Percentiles rank a stretch among this genome's conserved stretches.
phyloP scores from a whole-genome alignment of 30 jellyfish, hydroid and myxozoan genomes.

The Turritopsis rubra region DNA sequence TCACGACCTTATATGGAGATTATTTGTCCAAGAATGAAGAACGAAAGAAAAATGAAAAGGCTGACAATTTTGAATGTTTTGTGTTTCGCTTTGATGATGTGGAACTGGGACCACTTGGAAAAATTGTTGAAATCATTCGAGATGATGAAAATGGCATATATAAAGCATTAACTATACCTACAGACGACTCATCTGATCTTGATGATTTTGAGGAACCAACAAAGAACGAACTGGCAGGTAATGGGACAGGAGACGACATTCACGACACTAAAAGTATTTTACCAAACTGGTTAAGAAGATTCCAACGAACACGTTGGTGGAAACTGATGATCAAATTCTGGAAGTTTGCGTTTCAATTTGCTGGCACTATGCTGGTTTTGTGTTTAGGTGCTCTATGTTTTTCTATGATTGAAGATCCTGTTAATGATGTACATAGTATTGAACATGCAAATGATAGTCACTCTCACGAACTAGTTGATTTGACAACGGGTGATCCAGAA shows the following conservation, averaged over 20 bases:
- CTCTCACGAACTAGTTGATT: background rate
- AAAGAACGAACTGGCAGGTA: background rate
- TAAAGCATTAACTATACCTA: background rate
- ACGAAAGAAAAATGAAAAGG: background rate
- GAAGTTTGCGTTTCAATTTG: constrained; percentile 4
- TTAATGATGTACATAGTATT: background rate
- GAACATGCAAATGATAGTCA: background rate
- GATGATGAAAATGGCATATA: background rate
- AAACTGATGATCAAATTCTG: background rate
- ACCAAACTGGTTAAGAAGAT: background rate
- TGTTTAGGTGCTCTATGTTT: constrained; percentile 8
- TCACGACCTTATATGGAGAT: background rate
- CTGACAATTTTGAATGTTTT: background rate
- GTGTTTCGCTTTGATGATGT: background rate
- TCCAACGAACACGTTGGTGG: constrained; percentile 10
- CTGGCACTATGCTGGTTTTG: constrained; percentile 7
- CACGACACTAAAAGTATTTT: background rate
- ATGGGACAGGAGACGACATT: background rate
- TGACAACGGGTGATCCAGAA: background rate
- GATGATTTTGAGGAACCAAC: background rate
- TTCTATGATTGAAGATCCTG: constrained; percentile 1
- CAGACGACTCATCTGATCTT: background rate
- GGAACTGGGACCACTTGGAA: background rate
- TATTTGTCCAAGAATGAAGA: background rate
- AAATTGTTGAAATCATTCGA: background rate